phyloP scores from a whole-genome alignment of 1,140 invertebrate genomes.

The Magallana gigas region DNA sequence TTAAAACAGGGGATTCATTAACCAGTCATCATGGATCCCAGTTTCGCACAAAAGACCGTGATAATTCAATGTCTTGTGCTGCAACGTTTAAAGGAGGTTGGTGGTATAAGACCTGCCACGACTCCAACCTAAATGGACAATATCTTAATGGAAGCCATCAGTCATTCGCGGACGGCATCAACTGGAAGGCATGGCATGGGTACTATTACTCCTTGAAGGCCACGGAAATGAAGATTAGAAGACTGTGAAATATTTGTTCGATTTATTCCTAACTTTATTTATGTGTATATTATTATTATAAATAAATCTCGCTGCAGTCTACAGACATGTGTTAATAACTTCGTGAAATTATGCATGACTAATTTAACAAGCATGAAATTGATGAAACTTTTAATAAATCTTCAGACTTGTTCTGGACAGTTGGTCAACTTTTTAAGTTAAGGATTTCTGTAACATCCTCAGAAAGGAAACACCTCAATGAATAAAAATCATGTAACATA shows the following conservation, averaged over 20 bases:
- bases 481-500: too few relatives aligned
- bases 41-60: constrained; percentile 83
- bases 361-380: too few relatives aligned
- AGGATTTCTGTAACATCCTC: too few relatives aligned
- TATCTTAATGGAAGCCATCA: constrained; percentile 75
- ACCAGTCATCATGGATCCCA: constrained; percentile 76
- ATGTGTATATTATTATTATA: too few relatives aligned
- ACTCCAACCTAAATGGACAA: constrained; percentile 82
- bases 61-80: constrained; percentile 83
- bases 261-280: too few relatives aligned
- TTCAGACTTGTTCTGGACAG: too few relatives aligned
- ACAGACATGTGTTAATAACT: too few relatives aligned
- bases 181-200: constrained; percentile 82
- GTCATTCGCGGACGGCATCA: constrained; percentile 78
- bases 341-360: too few relatives aligned
- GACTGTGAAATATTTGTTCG: not conserved
- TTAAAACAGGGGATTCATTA: not conserved
- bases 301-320: too few relatives aligned
- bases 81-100: constrained; percentile 80
- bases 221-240: constrained; percentile 79
- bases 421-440: too few relatives aligned
- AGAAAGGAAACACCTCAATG: too few relatives aligned
- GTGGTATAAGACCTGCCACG: constrained; percentile 84
- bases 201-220: constrained; percentile 79
- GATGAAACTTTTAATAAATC: too few relatives aligned